phyloP scores from a whole-genome alignment of 1,140 invertebrate genomes.

The Papilio dardanus region DNA sequence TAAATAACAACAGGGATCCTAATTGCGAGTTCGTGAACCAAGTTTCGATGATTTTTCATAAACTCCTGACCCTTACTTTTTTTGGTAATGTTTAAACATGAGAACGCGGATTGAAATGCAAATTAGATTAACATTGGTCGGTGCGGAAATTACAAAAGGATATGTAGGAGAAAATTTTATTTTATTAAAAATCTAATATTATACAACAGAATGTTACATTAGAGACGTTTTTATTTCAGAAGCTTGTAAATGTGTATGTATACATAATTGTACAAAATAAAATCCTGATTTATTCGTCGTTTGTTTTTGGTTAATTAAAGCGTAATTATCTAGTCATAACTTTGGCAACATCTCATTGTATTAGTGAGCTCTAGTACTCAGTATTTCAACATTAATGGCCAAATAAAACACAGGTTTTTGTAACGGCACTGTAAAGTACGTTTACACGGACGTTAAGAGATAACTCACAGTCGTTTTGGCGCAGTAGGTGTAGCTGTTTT shows the following conservation, averaged over 20 bases:
- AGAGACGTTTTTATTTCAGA: neutral
- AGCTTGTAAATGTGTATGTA: neutral
- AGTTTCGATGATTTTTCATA: constrained; percentile 51
- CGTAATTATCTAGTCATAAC: neutral
- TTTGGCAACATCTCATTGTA: neutral
- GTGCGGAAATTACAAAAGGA: constrained; percentile 17
- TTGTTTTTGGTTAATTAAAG: neutral
- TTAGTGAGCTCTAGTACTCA: neutral
- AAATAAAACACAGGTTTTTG: constrained; percentile 16
- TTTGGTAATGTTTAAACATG: constrained; percentile 70
- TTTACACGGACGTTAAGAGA: constrained; percentile 3
- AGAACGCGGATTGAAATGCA: constrained; percentile 72
- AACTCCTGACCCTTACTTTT: constrained; percentile 48
- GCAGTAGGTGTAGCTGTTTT: constrained; percentile 23
- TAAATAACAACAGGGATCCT: neutral
- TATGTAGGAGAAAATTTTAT: neutral
- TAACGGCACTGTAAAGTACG: constrained; percentile 2
- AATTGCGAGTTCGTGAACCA: neutral
- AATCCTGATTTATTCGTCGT: neutral
- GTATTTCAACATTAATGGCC: constrained; percentile 2
- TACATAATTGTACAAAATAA: neutral
- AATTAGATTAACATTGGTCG: constrained; percentile 70
- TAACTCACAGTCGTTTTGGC: constrained; percentile 21
- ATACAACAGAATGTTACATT: too few relatives aligned
- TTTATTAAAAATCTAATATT: too few relatives aligned